phyloP scores from a whole-genome alignment of 30 jellyfish, hydroid and myxozoan species.

The Hydra vulgaris region DNA sequence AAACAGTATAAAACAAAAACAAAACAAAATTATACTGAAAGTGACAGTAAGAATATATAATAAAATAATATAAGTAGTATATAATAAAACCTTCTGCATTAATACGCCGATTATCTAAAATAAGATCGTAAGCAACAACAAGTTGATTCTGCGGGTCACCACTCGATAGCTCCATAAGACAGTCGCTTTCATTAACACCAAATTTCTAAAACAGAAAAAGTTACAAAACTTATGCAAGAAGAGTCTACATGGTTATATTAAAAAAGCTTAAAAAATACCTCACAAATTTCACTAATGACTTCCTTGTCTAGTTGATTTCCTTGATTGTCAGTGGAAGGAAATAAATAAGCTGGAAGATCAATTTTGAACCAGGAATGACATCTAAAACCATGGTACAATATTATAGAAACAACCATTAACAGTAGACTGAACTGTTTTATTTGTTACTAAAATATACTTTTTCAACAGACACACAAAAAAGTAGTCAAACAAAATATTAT shows the following conservation, averaged over 20 bases:
- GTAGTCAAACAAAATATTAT: not conserved
- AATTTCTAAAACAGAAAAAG: slow-evolving; percentile 44
- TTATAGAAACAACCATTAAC: too few species aligned
- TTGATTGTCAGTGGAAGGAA: slow-evolving; percentile 88
- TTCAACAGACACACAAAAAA: not conserved
- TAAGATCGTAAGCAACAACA: slow-evolving; percentile 77
- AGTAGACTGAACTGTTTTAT: too few species aligned
- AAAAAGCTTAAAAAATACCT: slow-evolving; percentile 23
- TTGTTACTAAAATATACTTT: not conserved
- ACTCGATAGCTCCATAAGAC: slow-evolving; percentile 54
- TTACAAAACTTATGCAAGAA: not conserved
- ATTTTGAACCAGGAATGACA: slow-evolving; percentile 86
- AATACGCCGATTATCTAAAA: slow-evolving; percentile 81
- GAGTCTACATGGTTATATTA: not conserved
- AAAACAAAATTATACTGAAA: too few species aligned
- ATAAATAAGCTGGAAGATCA: slow-evolving; percentile 74
- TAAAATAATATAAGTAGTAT: too few species aligned
- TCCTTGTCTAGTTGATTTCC: slow-evolving; percentile 87
- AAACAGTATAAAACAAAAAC: too few species aligned
- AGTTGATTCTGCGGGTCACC: slow-evolving; percentile 92
- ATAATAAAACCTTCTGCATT: slow-evolving; percentile 85
- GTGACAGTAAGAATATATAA: too few species aligned
- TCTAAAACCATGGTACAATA: too few species aligned
- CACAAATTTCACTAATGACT: slow-evolving; percentile 90
- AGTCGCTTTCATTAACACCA: slow-evolving; percentile 94